Evolutionary conservation across 2,888 invertebrate genomes (phyloP), one percentile per base, ranked within the genome.

Genomic region (Oxystoma pomonae): DNA sequence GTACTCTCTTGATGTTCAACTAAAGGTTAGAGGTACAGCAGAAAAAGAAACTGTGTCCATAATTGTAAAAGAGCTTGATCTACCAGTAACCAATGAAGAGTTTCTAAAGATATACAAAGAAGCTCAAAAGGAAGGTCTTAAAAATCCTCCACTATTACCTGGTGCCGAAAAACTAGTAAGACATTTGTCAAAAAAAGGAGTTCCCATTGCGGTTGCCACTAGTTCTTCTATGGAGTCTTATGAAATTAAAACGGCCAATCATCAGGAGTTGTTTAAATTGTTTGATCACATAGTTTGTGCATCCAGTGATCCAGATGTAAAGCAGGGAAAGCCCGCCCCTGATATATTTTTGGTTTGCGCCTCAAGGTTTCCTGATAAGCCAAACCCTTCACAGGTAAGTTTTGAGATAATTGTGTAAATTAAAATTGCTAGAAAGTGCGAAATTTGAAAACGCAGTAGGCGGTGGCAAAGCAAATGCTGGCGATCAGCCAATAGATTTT

Each of bases 1-100:
- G 52, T 96, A 93, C 80, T 91, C 92, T 0, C 86, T 86, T 75
- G 92, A 93, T 65, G 80, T 86, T 18, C 85, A 86, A 74, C 74
- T 82, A 62, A 81, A 81, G 70, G 75, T 82, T 51, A 78, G 85
- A 77, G 86, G 86, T 0, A 82, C 82, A 55, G 81, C 81, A 2
- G 83, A 84, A 65, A 71, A 71, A 22, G 83, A 83, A 21, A 81
- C 87, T 0, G 84, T 85, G 2, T 72, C 73, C 65, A 82, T 82
- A 1, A 81, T 87, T 1, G 81, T 86, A 0, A 72, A 76, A 3
- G 83, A 86, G 65, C 77, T 88, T 63, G 80, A 84, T 1, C 75
- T 92, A 55, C 87, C 90, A 0, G 78, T 90, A 12, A 82, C 85
- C 0, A 78, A 81, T 0, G 84, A 86, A 19, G 85, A 90, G 71